A percentile compares a stretch with the other conserved stretches of the same genome.
Evolutionary conservation across 2,888 invertebrate genomes (phyloP).

Genomic region (Eumacrocentrus americanus): DNA sequence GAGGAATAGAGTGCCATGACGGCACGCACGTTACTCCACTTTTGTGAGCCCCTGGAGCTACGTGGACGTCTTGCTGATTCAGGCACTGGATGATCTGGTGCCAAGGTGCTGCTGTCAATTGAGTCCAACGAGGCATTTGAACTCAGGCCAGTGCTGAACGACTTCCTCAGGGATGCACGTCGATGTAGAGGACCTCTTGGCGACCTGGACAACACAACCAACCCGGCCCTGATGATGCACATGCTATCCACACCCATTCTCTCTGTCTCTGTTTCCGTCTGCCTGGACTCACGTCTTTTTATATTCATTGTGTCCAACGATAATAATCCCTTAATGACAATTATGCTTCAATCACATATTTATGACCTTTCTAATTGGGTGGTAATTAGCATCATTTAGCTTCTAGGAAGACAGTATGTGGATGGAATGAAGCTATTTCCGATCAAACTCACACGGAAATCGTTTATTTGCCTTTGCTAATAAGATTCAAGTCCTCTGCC

Average conservation of each 20-base stretch:
- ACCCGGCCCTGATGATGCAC: conserved; percentile 30
- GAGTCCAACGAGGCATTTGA: conserved; percentile 56
- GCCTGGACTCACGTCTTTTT: conserved; percentile 23
- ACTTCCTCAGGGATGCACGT: conserved; percentile 42
- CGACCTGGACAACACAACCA: conserved; percentile 46
- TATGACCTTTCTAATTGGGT: background rate
- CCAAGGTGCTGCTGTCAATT: conserved; percentile 52
- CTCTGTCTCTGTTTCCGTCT: conserved; percentile 32
- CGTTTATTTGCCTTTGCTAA: conserved; percentile 37
- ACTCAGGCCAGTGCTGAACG: conserved; percentile 49
- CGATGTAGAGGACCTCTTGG: conserved; percentile 41
- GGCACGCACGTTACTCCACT: conserved; percentile 86
- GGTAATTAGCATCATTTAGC: background rate
- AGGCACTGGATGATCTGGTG: conserved; percentile 45
- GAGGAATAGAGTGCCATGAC: conserved; percentile 90
- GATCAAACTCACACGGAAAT: conserved; percentile 31
- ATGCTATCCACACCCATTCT: conserved; percentile 25
- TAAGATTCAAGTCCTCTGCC: conserved; percentile 28
- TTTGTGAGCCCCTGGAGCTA: conserved; percentile 65
- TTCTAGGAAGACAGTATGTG: background rate
- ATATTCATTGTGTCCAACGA: background rate
- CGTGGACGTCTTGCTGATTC: conserved; percentile 49
- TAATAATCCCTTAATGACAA: too few relatives aligned
- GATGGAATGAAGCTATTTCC: conserved; percentile 29
- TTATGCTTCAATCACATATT: too few relatives aligned